A percentile compares a stretch with the other conserved stretches of the same genome.
phyloP scores from a whole-genome alignment of 2,888 invertebrate genomes.

The Serripes groenlandicus region DNA sequence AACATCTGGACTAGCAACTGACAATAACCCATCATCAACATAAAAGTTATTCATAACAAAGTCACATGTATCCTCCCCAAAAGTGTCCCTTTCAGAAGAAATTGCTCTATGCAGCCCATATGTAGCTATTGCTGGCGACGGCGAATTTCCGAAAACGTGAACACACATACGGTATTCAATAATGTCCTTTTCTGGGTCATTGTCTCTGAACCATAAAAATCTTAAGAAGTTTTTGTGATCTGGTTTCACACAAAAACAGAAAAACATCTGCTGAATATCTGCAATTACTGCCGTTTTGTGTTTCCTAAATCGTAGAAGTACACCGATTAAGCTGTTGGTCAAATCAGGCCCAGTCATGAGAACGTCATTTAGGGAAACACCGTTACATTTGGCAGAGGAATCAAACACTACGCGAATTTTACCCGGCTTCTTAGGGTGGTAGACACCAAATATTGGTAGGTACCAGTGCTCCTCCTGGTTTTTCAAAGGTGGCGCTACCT shows the following conservation, averaged over 20 bases:
- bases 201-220: slow-evolving; percentile 57
- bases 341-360: slow-evolving; percentile 65
- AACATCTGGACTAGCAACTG: slow-evolving; percentile 11
- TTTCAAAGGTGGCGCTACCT: slow-evolving; percentile 1
- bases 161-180: slow-evolving; percentile 31
- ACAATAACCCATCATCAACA: slow-evolving; percentile 63
- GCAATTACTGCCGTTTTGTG: slow-evolving; percentile 50
- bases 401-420: slow-evolving; percentile 64
- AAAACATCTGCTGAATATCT: slow-evolving; percentile 69
- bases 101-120: slow-evolving; percentile 52
- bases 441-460: slow-evolving; percentile 5
- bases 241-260: slow-evolving; percentile 58
- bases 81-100: slow-evolving; percentile 11
- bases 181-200: slow-evolving; percentile 14
- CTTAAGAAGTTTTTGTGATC: slow-evolving; percentile 57
- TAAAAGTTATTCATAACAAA: slow-evolving; percentile 61
- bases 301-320: slow-evolving; percentile 60
- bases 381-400: slow-evolving; percentile 55
- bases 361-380: slow-evolving; percentile 60
- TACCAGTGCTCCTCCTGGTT: slow-evolving; percentile 33
- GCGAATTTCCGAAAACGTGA: slow-evolving; percentile 18
- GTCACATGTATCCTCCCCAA: slow-evolving; percentile 22
- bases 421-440: slow-evolving; percentile 27
- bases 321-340: slow-evolving; percentile 58
- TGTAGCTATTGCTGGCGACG: slow-evolving; percentile 49